These are phyloP conservation scores for Hipposideros larvatus DNA, from an alignment of 2,797 vertebrate species.

Conservation along the genomic window DNA sequence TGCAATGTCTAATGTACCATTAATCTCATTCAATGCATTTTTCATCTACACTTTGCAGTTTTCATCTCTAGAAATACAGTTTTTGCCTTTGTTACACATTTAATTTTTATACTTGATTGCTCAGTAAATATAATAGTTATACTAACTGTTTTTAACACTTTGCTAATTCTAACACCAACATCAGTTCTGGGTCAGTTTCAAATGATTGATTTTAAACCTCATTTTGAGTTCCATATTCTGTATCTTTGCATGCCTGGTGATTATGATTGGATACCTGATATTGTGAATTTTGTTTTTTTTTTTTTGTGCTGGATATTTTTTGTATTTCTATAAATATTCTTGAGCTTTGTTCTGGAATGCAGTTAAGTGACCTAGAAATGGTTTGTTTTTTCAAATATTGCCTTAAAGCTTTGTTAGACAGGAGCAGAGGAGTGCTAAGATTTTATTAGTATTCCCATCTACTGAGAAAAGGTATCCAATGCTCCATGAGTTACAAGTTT, in stretches of 20 bases:
- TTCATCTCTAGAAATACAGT: not conserved
- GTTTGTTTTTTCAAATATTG: not conserved
- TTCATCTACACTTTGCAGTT: not conserved
- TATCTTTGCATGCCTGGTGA: not conserved
- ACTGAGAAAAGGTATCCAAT: not conserved
- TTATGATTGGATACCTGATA: not conserved
- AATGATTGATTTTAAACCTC: not conserved
- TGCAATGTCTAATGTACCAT: not conserved
- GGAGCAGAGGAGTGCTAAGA: not conserved
- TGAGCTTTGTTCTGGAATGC: not conserved
- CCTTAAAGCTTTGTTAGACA: not conserved
- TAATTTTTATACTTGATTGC: not conserved
- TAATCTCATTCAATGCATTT: not conserved
- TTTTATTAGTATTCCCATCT: not conserved
- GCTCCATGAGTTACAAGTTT: not conserved
- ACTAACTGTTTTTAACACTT: not conserved
- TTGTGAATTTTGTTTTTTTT: not conserved
- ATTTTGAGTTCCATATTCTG: not conserved
- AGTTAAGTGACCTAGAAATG: not conserved
- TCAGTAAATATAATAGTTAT: not conserved
- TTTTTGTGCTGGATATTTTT: not conserved
- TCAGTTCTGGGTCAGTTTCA: not conserved
- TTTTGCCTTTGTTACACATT: not conserved
- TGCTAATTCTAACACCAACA: not conserved
- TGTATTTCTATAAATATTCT: not conserved